Percentiles rank a stretch among this genome's conserved stretches.
phyloP scores from a whole-genome alignment of 2,888 invertebrate species.

The Rutpela maculata region DNA sequence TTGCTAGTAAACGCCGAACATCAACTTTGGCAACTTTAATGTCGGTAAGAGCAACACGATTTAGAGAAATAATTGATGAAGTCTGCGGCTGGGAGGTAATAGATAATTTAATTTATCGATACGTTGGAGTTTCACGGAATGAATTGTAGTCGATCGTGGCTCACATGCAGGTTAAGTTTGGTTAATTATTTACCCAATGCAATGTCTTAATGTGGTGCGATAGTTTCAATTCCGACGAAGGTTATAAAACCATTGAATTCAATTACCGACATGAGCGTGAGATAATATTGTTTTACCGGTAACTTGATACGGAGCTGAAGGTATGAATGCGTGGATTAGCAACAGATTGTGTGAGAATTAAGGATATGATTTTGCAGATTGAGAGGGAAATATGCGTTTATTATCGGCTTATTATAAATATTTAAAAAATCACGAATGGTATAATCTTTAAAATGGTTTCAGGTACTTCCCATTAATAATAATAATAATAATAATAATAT shows the following conservation, averaged over 20 bases:
- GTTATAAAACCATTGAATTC: not conserved
- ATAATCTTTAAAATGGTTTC: too few species aligned
- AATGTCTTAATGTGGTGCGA: not conserved
- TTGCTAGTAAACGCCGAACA: not conserved
- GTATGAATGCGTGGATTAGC: not conserved
- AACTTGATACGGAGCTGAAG: not conserved
- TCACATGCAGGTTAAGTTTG: not conserved
- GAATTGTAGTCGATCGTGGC: not conserved
- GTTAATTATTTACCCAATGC: conserved; percentile 7
- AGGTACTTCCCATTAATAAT: too few species aligned
- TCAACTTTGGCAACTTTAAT: conserved; percentile 15
- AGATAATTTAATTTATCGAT: conserved; percentile 14
- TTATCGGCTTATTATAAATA: too few species aligned
- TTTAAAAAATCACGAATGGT: too few species aligned
- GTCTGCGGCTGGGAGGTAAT: conserved; percentile 16
- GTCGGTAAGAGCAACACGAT: conserved; percentile 1
- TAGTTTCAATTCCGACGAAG: not conserved
- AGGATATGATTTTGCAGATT: too few species aligned
- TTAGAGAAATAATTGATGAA: conserved; percentile 25
- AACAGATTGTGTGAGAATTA: not conserved
- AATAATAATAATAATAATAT: too few species aligned
- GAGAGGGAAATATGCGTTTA: too few species aligned
- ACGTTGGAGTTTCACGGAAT: not conserved
- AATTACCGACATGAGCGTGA: not conserved
- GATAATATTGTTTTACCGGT: not conserved